Base-by-base conservation (phyloP, 2,888 invertebrate species). In the Liposcelis brunnea region DNA sequence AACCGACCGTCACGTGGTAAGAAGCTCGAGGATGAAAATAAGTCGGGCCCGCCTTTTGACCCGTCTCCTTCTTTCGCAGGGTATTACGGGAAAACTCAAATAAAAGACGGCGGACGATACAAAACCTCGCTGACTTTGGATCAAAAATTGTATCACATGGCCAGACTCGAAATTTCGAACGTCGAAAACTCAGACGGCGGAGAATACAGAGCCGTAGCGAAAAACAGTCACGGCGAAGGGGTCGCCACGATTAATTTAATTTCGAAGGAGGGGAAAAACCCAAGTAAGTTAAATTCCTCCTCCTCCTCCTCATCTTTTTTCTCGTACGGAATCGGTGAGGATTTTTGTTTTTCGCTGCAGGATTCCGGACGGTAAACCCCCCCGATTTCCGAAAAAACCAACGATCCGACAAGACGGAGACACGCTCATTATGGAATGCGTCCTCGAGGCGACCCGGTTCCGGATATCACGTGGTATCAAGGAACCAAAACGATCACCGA, bases 381-480 rank as follows among this genome's bases (percentile, higher is more conserved):
- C 95, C 50, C 77, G 91, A 58, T 95, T 95, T 67, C 91, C 91
- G 52, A 90, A 91, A 73, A 95, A 95, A 67, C 93, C 93, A 49
- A 89, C 89, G 49, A 93, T 93, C 59, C 79, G 85, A 58, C 91
- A 91, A 70, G 87, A 91, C 61, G 87, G 90, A 54, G 90, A 90
- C 61, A 68, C 86, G 51, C 74, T 95, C 53, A 80, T 94, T 55
- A 90, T 95, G 90, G 91, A 93, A 67, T 94, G 95, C 66, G 71
- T 87, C 57, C 70, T 95, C 61, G 94, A 95, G 70, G 93, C 93
- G 49, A 82, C 66, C 95, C 95, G 44, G 77, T 84, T 52, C 94
- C 95, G 49, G 87, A 90, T 58, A 91, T 95, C 59, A 82, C 80
- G 32, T 97, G 95, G 95, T 95, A 78, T 69, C 87, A 91, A 60